Percentiles rank a stretch among this genome's conserved stretches.
Evolutionary conservation across 2,797 vertebrate species (phyloP).

Genomic region (Iguana delicatissima): DNA sequence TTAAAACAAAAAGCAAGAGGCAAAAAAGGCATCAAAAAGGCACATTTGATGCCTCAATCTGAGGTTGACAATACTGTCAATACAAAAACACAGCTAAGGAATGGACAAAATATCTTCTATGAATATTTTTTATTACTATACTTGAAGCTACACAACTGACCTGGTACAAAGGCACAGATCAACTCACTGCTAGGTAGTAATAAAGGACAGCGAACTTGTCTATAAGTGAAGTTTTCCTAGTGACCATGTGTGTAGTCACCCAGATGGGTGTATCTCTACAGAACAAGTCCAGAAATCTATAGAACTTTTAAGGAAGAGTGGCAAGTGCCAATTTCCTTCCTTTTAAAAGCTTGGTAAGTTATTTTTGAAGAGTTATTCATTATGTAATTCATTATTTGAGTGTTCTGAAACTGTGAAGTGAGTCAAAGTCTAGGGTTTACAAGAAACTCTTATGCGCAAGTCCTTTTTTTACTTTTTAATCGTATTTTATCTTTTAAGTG

Average conservation of each 20-base stretch:
- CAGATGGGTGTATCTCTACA: not conserved
- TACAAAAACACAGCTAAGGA: not conserved
- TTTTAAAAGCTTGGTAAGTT: not conserved
- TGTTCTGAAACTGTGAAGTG: too few species aligned
- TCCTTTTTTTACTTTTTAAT: too few species aligned
- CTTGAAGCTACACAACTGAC: not conserved
- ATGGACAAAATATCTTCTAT: not conserved
- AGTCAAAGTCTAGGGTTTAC: too few species aligned
- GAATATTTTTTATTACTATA: not conserved
- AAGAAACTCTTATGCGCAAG: too few species aligned
- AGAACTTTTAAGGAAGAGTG: not conserved
- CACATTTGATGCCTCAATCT: not conserved
- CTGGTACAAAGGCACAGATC: not conserved
- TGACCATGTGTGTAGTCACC: not conserved
- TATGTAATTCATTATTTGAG: not conserved
- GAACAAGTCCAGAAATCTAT: not conserved
- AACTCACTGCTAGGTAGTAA: not conserved
- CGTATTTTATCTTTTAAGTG: too few species aligned
- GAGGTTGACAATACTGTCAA: not conserved
- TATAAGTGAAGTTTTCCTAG: not conserved
- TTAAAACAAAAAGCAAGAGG: constrained; percentile 3
- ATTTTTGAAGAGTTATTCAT: not conserved
- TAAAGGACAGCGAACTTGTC: not conserved
- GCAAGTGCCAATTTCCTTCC: not conserved
- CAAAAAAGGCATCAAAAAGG: not conserved